A percentile compares a stretch with the other conserved stretches of the same genome.
phyloP scores from a whole-genome alignment of 1,140 invertebrate genomes.

The Atta texana region DNA sequence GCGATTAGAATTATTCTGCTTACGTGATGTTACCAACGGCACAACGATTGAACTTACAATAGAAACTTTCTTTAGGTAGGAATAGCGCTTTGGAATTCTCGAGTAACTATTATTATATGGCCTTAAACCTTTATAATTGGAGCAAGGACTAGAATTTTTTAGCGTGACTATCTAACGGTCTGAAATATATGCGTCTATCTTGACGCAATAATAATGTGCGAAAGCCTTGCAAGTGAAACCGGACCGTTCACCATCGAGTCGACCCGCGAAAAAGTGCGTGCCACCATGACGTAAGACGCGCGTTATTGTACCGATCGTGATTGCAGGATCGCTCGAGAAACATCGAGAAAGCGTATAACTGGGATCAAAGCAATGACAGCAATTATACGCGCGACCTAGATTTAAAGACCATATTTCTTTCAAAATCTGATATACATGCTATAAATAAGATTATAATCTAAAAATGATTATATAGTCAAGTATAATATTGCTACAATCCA shows the following conservation, averaged over 20 bases:
- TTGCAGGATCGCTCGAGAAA: constrained; percentile 34
- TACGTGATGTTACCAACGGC: not conserved
- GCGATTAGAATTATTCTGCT: constrained; percentile 50
- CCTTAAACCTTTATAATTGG: constrained; percentile 38
- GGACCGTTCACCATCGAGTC: constrained; percentile 38
- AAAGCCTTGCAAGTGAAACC: constrained; percentile 46
- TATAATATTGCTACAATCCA: constrained; percentile 9
- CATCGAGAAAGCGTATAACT: constrained; percentile 11
- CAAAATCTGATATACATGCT: not conserved
- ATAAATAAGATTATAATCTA: constrained; percentile 31
- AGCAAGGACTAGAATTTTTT: constrained; percentile 42
- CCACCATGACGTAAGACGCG: constrained; percentile 52
- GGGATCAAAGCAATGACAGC: not conserved
- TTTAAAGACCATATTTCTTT: constrained; percentile 20
- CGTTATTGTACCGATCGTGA: constrained; percentile 18
- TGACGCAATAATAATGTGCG: constrained; percentile 42
- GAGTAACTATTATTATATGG: not conserved
- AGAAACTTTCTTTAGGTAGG: not conserved
- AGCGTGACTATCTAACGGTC: constrained; percentile 33
- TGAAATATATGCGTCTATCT: constrained; percentile 28
- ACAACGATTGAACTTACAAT: not conserved
- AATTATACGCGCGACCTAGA: constrained; percentile 10
- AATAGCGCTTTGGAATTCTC: not conserved
- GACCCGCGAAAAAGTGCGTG: constrained; percentile 52
- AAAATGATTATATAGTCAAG: constrained; percentile 2